Evolutionary conservation across 2,888 invertebrate species (phyloP).

Genomic region (Himalopsyche tibetana): DNA sequence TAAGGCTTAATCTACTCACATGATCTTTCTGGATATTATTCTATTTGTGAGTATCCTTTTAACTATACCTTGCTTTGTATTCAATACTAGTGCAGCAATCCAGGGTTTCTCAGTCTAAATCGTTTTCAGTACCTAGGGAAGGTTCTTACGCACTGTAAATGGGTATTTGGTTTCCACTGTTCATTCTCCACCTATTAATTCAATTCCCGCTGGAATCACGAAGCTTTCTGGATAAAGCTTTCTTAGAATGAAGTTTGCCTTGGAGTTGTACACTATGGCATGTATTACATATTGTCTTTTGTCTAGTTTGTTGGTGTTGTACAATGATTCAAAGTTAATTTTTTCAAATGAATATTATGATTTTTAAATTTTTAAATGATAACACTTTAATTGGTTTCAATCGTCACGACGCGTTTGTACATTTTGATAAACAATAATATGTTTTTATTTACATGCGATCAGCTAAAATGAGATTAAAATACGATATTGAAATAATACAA

Average conservation of each 20-base stretch:
- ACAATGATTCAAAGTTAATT: no score
- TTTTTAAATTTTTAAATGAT: no score
- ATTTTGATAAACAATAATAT: no score
- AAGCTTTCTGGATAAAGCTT: conserved; percentile 28
- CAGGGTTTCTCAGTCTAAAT: neutral
- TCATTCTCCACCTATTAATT: conserved; percentile 55
- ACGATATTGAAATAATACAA: no score
- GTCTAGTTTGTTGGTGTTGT: no score
- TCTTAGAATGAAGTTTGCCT: neutral
- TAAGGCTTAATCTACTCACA: no score
- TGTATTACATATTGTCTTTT: neutral
- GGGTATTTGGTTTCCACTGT: conserved; percentile 47
- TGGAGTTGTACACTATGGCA: neutral
- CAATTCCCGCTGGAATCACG: conserved; percentile 52
- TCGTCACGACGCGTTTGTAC: no score
- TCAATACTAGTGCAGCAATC: neutral
- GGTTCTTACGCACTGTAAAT: conserved; percentile 53
- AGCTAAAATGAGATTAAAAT: no score
- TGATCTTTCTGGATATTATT: neutral
- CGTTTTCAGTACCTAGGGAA: conserved; percentile 2
- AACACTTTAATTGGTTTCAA: no score
- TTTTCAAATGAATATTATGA: no score
- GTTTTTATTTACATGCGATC: no score
- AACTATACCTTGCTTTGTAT: neutral
- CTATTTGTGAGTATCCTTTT: neutral